phyloP scores from a whole-genome alignment of 2,113 vertebrate species.

The Eubucco bourcierii region DNA sequence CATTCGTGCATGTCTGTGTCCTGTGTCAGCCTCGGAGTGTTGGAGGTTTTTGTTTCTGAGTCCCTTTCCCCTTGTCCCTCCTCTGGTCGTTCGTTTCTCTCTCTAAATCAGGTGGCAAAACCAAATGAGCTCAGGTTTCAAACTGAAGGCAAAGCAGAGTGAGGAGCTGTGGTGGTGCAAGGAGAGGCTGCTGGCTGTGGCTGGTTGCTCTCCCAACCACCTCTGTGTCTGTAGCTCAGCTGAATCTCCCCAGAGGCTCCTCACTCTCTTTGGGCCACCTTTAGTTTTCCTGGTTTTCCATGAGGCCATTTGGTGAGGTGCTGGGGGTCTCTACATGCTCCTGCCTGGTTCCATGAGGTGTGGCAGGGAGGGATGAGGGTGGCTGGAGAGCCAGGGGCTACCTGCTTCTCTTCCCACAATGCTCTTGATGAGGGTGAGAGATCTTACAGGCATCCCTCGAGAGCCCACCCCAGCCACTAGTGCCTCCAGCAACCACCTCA shows the following conservation, averaged over 20 bases:
- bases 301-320: background rate
- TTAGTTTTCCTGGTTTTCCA: constrained; percentile 16
- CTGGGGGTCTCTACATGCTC: background rate
- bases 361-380: background rate
- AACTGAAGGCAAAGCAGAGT: constrained; percentile 45
- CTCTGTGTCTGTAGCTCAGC: background rate
- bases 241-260: background rate
- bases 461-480: background rate
- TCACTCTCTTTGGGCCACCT: background rate
- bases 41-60: background rate
- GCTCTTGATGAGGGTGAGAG: background rate
- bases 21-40: constrained; percentile 42
- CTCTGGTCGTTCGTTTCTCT: background rate
- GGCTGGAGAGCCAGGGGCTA: background rate
- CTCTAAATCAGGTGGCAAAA: constrained; percentile 52
- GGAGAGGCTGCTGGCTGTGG: background rate
- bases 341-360: background rate
- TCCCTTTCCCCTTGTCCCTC: background rate
- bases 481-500: background rate
- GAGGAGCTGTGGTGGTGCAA: constrained; percentile 16
- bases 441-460: background rate
- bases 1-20: constrained; percentile 35
- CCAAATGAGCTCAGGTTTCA: constrained; percentile 69
- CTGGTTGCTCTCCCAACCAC: constrained; percentile 1
- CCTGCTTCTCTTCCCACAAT: background rate